Evolutionary conservation across 30 jellyfish, hydroid and myxozoan genomes (phyloP), one percentile per base, ranked within the genome.

Genomic region (Cassiopea xamachana): DNA sequence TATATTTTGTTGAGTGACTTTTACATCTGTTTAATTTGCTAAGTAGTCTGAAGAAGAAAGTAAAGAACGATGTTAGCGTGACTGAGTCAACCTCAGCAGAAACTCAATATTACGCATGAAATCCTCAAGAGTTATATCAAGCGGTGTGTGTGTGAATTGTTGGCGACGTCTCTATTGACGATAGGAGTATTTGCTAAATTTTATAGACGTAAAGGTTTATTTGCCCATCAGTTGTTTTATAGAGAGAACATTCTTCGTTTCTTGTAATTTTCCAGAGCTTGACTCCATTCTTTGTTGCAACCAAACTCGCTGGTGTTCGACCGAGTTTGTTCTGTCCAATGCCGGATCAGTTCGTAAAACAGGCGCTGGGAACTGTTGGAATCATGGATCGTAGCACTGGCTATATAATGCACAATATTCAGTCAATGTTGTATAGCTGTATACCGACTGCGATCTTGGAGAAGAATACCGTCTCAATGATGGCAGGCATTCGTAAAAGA

Each of bases 311-410:
- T 44, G 89, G 89, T 14, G 74, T 90, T 45, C 95, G 92, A 18
- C 84, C 98, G 27, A 77, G 85, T 44, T 85, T 85, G 9, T 39
- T 87, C 6, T 73, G 77, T 13, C 98, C 98, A 6, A 60, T 48
- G 2, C 95, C 94, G 4, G 89, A 72, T 46, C 83, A 95, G 1
- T 94, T 86, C 87, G 98, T 90, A 27, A 19, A 62, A 46, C 93
- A 83, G 46, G 86, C 85, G 45, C 74, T 94, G 73, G 85, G 81
- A 19, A 96, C 98, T 12, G 92, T 94, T 69, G 98, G 98, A n/a
- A 19, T 80, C 60, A 67, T 87, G 6, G 93, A 90, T 58, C 61
- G 87, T 2, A 87, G 81, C 62, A 43, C 61, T 44, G 98, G 98
- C 46, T 91, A 89, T 75, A 69, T 89, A 84, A 55, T 62, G 62